Evolutionary conservation across 2,113 vertebrate species (phyloP).

Genomic region (Alaudala cheleensis): DNA sequence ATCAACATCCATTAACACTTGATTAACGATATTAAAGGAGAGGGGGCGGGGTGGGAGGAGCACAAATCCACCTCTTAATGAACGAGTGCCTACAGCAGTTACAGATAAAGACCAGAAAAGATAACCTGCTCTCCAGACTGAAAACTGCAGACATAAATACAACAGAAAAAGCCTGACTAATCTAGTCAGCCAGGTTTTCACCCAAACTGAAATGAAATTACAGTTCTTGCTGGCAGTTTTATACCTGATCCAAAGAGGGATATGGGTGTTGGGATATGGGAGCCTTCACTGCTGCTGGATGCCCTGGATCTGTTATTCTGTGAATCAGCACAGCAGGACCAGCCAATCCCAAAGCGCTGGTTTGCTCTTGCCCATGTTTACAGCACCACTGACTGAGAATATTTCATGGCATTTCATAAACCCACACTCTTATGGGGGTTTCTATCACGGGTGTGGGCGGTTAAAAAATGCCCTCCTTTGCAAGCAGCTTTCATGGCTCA

Average conservation of each 20-base stretch:
- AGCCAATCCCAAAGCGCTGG: neutral
- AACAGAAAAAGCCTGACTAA: neutral
- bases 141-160: neutral
- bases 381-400: neutral
- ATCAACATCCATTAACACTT: neutral
- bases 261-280: neutral
- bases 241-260: neutral
- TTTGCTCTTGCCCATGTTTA: neutral
- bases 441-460: neutral
- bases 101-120: neutral
- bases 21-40: neutral
- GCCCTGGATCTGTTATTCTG: neutral
- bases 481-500: neutral
- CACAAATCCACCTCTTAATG: neutral
- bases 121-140: neutral
- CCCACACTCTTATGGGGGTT: neutral
- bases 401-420: neutral
- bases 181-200: neutral
- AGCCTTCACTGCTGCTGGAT: neutral
- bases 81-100: neutral
- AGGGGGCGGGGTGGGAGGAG: neutral
- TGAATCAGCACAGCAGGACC: neutral
- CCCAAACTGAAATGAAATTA: neutral
- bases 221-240: neutral
- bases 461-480: neutral